phyloP scores from a whole-genome alignment of 1,140 invertebrate genomes.

The Ips nitidus region DNA sequence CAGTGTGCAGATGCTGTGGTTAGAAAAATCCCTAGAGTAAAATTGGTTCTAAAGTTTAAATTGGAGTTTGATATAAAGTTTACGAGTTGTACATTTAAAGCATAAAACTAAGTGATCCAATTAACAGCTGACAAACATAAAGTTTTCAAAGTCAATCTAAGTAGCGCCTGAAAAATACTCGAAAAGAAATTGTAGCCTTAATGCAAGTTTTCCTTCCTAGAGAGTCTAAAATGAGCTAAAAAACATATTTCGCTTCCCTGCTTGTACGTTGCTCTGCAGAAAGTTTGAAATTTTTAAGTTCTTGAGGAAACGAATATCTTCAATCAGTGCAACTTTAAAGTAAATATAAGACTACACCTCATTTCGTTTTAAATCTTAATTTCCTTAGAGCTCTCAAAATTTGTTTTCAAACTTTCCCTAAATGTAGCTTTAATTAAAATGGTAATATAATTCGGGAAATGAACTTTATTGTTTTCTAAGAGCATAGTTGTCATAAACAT shows the following conservation, averaged over 20 bases:
- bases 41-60: too few species aligned
- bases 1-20: too few species aligned
- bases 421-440: slow-evolving; percentile 22
- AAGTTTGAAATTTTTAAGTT: slow-evolving; percentile 27
- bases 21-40: too few species aligned
- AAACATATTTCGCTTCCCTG: slow-evolving; percentile 14
- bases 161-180: neutral
- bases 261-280: neutral
- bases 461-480: slow-evolving; percentile 16
- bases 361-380: slow-evolving; percentile 28
- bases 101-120: too few species aligned
- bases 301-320: slow-evolving; percentile 26
- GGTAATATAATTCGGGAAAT: slow-evolving; percentile 18
- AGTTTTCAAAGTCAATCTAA: neutral
- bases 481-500: neutral
- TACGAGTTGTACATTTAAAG: too few species aligned
- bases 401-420: slow-evolving; percentile 21
- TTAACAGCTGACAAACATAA: too few species aligned
- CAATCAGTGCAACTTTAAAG: slow-evolving; percentile 29
- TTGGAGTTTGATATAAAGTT: too few species aligned
- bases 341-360: slow-evolving; percentile 26
- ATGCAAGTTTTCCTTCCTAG: slow-evolving; percentile 7
- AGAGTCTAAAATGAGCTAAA: slow-evolving; percentile 12
- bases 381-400: slow-evolving; percentile 22
- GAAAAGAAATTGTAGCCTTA: slow-evolving; percentile 7